Conservation (phyloP, 1,140 invertebrate species). For the Andricus grossulariae region DNA sequence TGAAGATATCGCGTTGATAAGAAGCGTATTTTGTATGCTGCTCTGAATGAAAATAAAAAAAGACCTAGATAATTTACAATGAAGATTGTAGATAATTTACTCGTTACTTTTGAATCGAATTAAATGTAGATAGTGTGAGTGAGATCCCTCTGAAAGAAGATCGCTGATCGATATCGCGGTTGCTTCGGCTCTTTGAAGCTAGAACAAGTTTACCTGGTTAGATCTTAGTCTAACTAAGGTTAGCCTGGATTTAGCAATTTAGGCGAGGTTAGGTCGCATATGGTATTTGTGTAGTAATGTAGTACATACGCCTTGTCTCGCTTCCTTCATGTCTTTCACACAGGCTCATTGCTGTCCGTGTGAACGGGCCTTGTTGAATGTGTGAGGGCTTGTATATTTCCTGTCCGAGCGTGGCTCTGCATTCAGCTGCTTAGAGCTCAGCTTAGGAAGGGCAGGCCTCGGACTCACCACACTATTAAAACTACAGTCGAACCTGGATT, state of each 20-base stretch:
- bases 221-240: constrained; percentile 45
- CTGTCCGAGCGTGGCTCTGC: neutral
- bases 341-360: neutral
- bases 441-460: too few species aligned
- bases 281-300: constrained; percentile 47
- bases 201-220: constrained; percentile 74
- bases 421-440: neutral
- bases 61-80: neutral
- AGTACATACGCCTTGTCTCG: constrained; percentile 38
- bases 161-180: constrained; percentile 51
- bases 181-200: constrained; percentile 47
- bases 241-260: neutral
- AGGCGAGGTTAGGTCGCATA: constrained; percentile 47
- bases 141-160: constrained; percentile 48
- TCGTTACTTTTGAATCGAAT: constrained; percentile 36
- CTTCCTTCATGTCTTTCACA: constrained; percentile 38
- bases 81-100: neutral
- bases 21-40: neutral
- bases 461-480: too few species aligned
- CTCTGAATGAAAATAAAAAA: neutral
- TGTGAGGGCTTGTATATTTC: neutral
- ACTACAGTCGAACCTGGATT: too few species aligned
- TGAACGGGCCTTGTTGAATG: too few species aligned
- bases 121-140: constrained; percentile 47
- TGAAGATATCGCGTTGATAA: neutral